A percentile compares a stretch with the other conserved stretches of the same genome.
Evolutionary conservation across 2,888 invertebrate species (phyloP).

Genomic region (Clanis bilineata): DNA sequence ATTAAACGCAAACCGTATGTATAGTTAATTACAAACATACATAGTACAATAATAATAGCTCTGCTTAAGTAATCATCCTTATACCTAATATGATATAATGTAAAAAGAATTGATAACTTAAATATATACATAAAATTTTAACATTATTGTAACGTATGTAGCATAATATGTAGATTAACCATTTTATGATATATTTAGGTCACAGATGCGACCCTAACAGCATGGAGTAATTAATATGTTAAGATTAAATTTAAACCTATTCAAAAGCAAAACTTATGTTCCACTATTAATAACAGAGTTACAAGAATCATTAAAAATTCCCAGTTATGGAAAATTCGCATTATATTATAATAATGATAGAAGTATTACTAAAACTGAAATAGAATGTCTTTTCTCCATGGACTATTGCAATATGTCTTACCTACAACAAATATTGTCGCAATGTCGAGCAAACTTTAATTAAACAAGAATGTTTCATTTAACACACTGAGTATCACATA

Average conservation of each 20-base stretch:
- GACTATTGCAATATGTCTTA: background rate
- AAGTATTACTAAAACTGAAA: background rate
- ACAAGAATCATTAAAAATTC: too few relatives aligned
- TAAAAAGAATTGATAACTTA: too few relatives aligned
- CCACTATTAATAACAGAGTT: background rate
- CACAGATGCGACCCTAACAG: background rate
- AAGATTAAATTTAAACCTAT: background rate
- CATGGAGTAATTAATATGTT: background rate
- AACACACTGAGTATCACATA: slow-evolving; percentile 36
- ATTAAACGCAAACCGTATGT: too few relatives aligned
- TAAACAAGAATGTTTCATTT: slow-evolving; percentile 36
- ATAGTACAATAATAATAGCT: too few relatives aligned
- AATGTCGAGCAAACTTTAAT: slow-evolving; percentile 21
- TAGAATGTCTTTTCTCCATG: too few relatives aligned
- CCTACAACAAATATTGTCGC: background rate
- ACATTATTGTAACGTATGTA: slow-evolving; percentile 23
- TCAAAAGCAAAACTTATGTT: background rate
- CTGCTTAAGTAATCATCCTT: too few relatives aligned
- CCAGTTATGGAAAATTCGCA: too few relatives aligned
- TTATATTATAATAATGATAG: too few relatives aligned
- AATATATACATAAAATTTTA: too few relatives aligned
- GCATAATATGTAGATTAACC: slow-evolving; percentile 28
- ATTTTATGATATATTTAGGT: slow-evolving; percentile 24
- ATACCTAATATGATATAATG: too few relatives aligned
- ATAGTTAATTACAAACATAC: too few relatives aligned